These are phyloP conservation scores for Drosophila athabasca DNA, from an alignment of 1,140 invertebrate species.

Conservation along the genomic window DNA sequence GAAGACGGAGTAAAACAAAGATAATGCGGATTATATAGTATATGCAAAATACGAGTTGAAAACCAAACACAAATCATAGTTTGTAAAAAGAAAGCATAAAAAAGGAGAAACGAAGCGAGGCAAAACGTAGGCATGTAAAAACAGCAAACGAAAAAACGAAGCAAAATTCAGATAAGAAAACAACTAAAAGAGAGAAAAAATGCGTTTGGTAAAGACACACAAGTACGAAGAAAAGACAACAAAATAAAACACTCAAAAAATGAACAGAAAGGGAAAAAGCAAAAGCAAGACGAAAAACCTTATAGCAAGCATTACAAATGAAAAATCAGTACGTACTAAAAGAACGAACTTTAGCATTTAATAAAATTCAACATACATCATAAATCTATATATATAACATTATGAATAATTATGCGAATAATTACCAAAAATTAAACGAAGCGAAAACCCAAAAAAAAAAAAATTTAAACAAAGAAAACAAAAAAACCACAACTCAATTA, in stretches of 20 bases:
- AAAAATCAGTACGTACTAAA: constrained; percentile 61
- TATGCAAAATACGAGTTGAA: constrained; percentile 39
- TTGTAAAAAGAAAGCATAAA: constrained; percentile 36
- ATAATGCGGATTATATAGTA: neutral
- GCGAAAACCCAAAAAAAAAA: neutral
- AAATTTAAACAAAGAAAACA: neutral
- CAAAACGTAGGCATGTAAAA: constrained; percentile 61
- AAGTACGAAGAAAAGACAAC: neutral
- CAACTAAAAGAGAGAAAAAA: constrained; percentile 12
- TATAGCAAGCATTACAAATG: constrained; percentile 21
- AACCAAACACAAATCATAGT: constrained; percentile 78
- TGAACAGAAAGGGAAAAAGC: neutral
- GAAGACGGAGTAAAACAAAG: neutral
- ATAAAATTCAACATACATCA: constrained; percentile 59
- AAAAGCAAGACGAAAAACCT: constrained; percentile 10
- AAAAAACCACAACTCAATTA: constrained; percentile 40
- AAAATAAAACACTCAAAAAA: constrained; percentile 9
- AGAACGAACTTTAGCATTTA: constrained; percentile 67
- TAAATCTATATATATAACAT: constrained; percentile 48
- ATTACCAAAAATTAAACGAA: constrained; percentile 16
- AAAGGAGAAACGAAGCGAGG: neutral
- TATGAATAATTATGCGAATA: constrained; percentile 47
- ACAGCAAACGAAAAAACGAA: constrained; percentile 36
- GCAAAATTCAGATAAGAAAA: constrained; percentile 21
- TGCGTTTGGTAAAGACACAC: constrained; percentile 16